phyloP scores from a whole-genome alignment of 2,888 invertebrate genomes.

The Sisyra nigra region DNA sequence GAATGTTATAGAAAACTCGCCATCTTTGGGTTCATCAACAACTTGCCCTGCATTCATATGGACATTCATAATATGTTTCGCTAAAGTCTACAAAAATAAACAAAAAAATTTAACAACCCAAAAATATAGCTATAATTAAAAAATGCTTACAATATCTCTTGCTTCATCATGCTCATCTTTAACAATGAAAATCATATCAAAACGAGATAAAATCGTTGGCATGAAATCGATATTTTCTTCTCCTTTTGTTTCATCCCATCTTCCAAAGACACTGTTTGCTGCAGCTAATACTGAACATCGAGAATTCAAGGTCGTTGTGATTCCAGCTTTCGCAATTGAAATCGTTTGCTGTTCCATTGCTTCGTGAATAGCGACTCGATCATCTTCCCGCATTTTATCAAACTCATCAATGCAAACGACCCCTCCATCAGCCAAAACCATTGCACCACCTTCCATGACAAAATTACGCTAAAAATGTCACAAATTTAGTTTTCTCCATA shows the following conservation, averaged over 20 bases:
- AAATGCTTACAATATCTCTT: slow-evolving; percentile 61
- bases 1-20: slow-evolving; percentile 70
- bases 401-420: slow-evolving; percentile 99
- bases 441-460: slow-evolving; percentile 97
- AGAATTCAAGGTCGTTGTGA: slow-evolving; percentile 95
- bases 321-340: slow-evolving; percentile 98
- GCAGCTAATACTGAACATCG: slow-evolving; percentile 98
- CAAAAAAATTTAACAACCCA: not conserved
- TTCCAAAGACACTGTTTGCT: slow-evolving; percentile 94
- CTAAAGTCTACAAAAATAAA: slow-evolving; percentile 43
- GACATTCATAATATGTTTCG: slow-evolving; percentile 92
- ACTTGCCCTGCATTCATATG: slow-evolving; percentile 73
- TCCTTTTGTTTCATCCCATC: slow-evolving; percentile 98
- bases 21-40: slow-evolving; percentile 40
- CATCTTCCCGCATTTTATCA: slow-evolving; percentile 99
- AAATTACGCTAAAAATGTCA: slow-evolving; percentile 71
- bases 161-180: slow-evolving; percentile 89
- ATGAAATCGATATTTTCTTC: slow-evolving; percentile 98
- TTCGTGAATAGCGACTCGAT: slow-evolving; percentile 97
- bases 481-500: slow-evolving; percentile 3
- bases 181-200: slow-evolving; percentile 99
- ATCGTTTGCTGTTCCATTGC: slow-evolving; percentile 99
- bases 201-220: slow-evolving; percentile 98
- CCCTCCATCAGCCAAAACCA: slow-evolving; percentile 98
- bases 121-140: slow-evolving; percentile 6